Base-by-base conservation (phyloP, 2,113 vertebrate genomes). In the Microtus montanus region DNA sequence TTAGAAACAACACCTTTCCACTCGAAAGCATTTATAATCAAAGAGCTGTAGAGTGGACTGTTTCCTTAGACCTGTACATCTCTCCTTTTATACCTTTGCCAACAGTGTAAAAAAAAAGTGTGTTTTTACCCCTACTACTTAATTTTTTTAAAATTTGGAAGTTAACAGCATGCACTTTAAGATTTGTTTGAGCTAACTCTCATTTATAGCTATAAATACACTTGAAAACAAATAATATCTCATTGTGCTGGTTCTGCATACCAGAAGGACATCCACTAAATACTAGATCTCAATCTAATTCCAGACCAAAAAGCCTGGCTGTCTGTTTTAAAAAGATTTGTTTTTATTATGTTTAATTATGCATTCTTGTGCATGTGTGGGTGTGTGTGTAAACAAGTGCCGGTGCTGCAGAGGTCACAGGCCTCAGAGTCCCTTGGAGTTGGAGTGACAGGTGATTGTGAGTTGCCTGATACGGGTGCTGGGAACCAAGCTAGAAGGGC, bases 151-250 rank as follows among this genome's bases (percentile, higher is more conserved):
- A 61, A 87, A 73, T 70, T 75, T 28, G 24, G 91, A 87, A 95
- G 30, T 30, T 58, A 92, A 88, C n/a, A 96, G 85, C 33, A 28
- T 89, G 44, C 22, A 68, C 22, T 91, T 93, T 90, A 89, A 90
- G 28, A 74, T n/a, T 94, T n/a, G 54, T 89, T 58, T 73, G 33
- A 58, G 15, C 3, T 75, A 35, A 85, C 13, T 14, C 8, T 92
- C 41, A 54, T 64, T 95, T 75, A 80, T 26, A 92, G 64, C 33
- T 52, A 30, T 64, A 84, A 90, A 54, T 38, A 96, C 30, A 86
- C 28, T 19, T 77, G 66, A 84, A 90, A 90, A 68, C 64, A 96
- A 90, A 78, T 47, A 73, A 68, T 24, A 85, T 52, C 44, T 74
- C 77, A 63, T 58, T 61, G 19, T 54, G 17, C 38, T 66, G 54